Base-by-base conservation (phyloP, 23 tunicate species). In the Diplosoma virens region DNA sequence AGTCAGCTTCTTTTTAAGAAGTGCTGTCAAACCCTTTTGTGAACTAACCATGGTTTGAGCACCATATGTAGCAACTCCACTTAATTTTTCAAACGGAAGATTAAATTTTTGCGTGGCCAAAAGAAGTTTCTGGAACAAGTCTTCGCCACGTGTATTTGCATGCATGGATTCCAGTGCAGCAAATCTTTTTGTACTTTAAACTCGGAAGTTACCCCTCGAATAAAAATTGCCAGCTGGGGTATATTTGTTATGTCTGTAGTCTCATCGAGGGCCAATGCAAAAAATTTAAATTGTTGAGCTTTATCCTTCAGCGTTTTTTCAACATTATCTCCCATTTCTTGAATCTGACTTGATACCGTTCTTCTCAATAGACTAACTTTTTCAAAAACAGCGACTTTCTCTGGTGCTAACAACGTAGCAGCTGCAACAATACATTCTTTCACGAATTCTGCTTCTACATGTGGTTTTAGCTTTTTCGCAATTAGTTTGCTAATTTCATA, bases 1-100 rank as follows among this genome's bases (percentile, higher is more conserved):
- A 27, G 87, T 82, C 87, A 82, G 55, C 58, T 82, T 81, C 61
- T 33, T 76, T 59, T 73, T 84, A 46, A 84, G 41, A 45, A 84
- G 77, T 67, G 82, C 54, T 33, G 79, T 76, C 35, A 76, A 46
- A 28, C 89, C 89, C 55, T 67, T 76, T 73, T 84, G 77, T 76
- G 72, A 73, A 66, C 86, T 82, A 34, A 76, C 76, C 89, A 84
- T 84, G 72, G 89, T 81, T 75, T 81, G 81, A 71, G 74, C 87
- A 74, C 87, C 81, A 67, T 81, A 56, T 69, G 86, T 81, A 32
- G 86, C 86, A 79, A 79, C 28, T 20, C 84, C 76, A 79, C 84
- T 45, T 30, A 81, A 71, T 27, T 41, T 82, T 53, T 81, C 78
- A 52, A 55, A 81, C 45, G 86, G 79, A 29, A 81, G 86, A 69